Percentiles rank a stretch among this genome's conserved stretches.
phyloP scores from a whole-genome alignment of 1,140 invertebrate genomes.

The Adelges cooleyi region DNA sequence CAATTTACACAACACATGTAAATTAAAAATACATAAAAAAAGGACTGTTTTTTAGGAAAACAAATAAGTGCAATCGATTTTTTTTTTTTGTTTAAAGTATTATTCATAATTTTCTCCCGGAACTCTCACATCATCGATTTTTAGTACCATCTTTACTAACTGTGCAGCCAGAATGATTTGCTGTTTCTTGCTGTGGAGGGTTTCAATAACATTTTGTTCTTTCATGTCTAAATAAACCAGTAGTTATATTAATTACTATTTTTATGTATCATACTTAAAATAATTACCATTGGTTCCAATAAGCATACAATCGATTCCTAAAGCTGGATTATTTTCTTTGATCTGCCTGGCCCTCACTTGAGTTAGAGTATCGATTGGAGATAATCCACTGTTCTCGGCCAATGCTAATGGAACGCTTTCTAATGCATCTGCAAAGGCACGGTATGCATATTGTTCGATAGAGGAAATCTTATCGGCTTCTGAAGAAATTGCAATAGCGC shows the following conservation, averaged over 20 bases:
- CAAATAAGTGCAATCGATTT: neutral
- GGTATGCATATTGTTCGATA: conserved; percentile 93
- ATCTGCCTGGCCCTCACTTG: conserved; percentile 85
- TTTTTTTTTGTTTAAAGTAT: neutral
- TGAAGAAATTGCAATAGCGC: conserved; percentile 76
- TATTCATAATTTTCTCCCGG: conserved; percentile 41
- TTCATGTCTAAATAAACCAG: conserved; percentile 75
- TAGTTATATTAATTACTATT: too few species aligned
- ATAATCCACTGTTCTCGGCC: conserved; percentile 91
- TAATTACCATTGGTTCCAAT: conserved; percentile 60
- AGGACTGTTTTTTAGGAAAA: conserved; percentile 10
- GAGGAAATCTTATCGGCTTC: conserved; percentile 86
- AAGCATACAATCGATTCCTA: conserved; percentile 93
- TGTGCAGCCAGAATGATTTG: conserved; percentile 94
- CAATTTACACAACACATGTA: neutral
- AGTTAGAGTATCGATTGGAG: conserved; percentile 83
- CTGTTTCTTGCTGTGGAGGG: conserved; percentile 91
- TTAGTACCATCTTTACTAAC: conserved; percentile 98
- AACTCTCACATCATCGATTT: conserved; percentile 95
- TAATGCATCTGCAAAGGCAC: conserved; percentile 89
- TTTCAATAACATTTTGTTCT: conserved; percentile 90
- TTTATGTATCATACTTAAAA: neutral
- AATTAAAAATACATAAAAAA: conserved; percentile 17
- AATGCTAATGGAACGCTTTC: conserved; percentile 90
- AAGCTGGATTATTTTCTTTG: conserved; percentile 66